These are phyloP conservation scores for Lethrus apterus DNA, from an alignment of 1,140 invertebrate species.

Conservation along the genomic window DNA sequence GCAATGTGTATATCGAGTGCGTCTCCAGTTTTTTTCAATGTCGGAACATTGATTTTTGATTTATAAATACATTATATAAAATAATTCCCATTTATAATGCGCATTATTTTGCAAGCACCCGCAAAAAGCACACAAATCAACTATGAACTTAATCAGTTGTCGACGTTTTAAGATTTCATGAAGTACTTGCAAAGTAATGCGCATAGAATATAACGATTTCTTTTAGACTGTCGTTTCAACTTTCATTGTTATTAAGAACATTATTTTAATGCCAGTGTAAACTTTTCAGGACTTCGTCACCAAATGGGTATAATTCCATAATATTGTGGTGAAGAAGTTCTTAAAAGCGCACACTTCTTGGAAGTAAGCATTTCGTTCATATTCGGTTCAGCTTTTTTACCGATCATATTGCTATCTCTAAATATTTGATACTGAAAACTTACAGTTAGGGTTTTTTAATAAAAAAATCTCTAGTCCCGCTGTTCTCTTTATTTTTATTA, in stretches of 20 bases:
- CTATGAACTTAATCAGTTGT: background rate
- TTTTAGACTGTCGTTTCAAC: slow-evolving; percentile 34
- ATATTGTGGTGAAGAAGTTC: background rate
- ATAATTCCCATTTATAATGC: too few species aligned
- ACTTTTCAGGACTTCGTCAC: background rate
- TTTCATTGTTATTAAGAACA: slow-evolving; percentile 31
- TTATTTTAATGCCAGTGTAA: slow-evolving; percentile 9
- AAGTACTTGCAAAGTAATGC: background rate
- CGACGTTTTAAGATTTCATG: background rate
- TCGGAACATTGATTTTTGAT: slow-evolving; percentile 19
- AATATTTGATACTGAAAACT: slow-evolving; percentile 36
- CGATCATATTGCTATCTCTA: slow-evolving; percentile 34
- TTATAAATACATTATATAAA: slow-evolving; percentile 14
- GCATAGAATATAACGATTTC: slow-evolving; percentile 2
- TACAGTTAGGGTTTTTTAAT: slow-evolving; percentile 38
- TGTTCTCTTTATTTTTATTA: slow-evolving; percentile 31
- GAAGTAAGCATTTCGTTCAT: slow-evolving; percentile 25
- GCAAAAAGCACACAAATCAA: too few species aligned
- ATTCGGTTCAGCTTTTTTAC: slow-evolving; percentile 30
- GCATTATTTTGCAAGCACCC: slow-evolving; percentile 23
- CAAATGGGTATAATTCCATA: too few species aligned
- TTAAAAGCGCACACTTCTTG: background rate
- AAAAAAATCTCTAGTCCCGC: slow-evolving; percentile 41
- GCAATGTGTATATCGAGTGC: slow-evolving; percentile 35
- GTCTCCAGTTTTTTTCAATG: slow-evolving; percentile 21